These are phyloP conservation scores for Urocolius indicus DNA, from an alignment of 2,113 vertebrate species.

Conservation along the genomic window DNA sequence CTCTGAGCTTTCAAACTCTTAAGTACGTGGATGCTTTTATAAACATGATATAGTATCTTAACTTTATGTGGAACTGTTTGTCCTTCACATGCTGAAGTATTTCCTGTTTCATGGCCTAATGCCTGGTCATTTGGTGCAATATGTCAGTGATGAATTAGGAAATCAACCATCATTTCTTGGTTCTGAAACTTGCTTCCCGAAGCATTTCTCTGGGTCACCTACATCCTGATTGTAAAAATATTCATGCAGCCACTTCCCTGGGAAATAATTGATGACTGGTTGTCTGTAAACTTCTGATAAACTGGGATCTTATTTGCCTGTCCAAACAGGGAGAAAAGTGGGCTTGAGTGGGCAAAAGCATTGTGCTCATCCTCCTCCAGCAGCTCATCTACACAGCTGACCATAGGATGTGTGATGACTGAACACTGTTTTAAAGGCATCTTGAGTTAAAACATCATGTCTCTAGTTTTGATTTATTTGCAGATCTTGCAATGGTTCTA, in stretches of 20 bases:
- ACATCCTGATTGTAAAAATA: not conserved
- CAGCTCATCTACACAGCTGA: not conserved
- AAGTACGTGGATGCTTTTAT: not conserved
- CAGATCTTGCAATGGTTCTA: not conserved
- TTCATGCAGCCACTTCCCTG: not conserved
- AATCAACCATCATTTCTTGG: not conserved
- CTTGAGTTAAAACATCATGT: not conserved
- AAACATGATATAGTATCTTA: not conserved
- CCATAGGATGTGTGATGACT: not conserved
- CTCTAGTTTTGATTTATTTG: not conserved
- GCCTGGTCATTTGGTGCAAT: not conserved
- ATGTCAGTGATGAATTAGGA: not conserved
- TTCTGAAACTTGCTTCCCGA: not conserved
- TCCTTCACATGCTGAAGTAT: not conserved
- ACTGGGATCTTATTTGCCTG: not conserved
- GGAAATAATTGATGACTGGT: not conserved
- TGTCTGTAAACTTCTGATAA: not conserved
- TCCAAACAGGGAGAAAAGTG: not conserved
- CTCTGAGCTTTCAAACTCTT: not conserved
- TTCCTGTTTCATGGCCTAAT: not conserved
- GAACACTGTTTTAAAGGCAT: not conserved
- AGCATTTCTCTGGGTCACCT: not conserved
- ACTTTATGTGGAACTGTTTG: not conserved
- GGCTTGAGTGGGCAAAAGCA: rapidly evolving
- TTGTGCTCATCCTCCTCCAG: not conserved